Evolutionary conservation across 2,113 vertebrate species (phyloP), one percentile per base, ranked within the genome.

Genomic region (Microcebus griseorufus): DNA sequence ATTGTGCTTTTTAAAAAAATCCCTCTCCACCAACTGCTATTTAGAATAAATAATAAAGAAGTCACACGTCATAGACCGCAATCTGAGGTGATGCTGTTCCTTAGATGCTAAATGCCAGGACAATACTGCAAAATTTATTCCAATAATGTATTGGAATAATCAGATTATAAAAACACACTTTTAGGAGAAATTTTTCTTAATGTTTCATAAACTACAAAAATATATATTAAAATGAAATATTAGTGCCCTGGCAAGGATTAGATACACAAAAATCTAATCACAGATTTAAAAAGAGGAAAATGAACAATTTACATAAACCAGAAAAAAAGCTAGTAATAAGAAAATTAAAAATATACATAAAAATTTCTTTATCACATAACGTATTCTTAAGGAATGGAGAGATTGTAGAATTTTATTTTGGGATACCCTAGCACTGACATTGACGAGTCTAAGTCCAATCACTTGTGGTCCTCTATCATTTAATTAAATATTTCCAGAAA

Each of bases 121-220:
- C 4, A 98, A 98, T 48, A 97, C 78, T 98, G 97, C 88, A 96
- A 97, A 98, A 97, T 98, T 93, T 97, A 98, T 98, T 97, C 93
- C 34, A 98, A 98, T 98, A 98, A 98, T 97, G 99, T 97, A 98
- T 98, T 97, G 93, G 29, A 98, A 98, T 98, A 98, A 98, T 97
- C 98, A 99, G 95, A 91, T 98, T 98, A 99, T 98, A 97, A 98
- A 98, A 99, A 98, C 94, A 92, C 48, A 95, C 89, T 96, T 98
- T 98, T 97, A 99, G 98, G 98, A 98, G 98, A 99, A 99, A 99
- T 95, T 98, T 98, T 23, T 27, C 53, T 97, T 98, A 98, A 97
- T 97, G 98, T 98, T 98, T 98, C 88, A 97, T 95, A 96, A 97
- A 97, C 97, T 97, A 98, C 98, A 98, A 96, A 93, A 88, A 96